Conservation (phyloP, 30 jellyfish, hydroid and myxozoan species). For the Aurelia sp. region DNA sequence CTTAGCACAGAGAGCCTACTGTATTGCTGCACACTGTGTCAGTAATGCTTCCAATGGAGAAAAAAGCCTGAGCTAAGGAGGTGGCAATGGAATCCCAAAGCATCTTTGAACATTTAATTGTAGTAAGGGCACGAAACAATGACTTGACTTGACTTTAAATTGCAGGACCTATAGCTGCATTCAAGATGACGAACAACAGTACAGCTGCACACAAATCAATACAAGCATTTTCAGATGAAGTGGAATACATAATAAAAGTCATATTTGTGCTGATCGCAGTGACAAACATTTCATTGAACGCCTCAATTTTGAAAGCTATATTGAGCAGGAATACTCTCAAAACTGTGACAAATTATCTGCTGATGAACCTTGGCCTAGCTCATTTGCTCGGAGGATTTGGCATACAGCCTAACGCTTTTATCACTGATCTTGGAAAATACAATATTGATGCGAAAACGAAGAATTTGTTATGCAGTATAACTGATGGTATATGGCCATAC, state of each 20-base stretch:
- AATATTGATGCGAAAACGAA: not conserved
- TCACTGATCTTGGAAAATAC: not conserved
- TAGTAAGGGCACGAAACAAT: no score
- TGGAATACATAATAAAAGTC: not conserved
- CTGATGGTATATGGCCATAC: constrained; percentile 23
- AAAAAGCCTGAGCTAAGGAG: no score
- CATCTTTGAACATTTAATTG: no score
- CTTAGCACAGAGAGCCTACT: no score
- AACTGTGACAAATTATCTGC: constrained; percentile 8
- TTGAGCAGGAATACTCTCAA: not conserved
- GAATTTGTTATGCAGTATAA: not conserved
- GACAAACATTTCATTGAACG: not conserved
- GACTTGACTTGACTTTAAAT: no score
- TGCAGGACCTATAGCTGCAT: not conserved
- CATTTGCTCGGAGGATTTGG: constrained; percentile 9
- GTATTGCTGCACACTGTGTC: no score
- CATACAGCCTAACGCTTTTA: constrained; percentile 2
- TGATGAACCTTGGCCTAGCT: constrained; percentile 2
- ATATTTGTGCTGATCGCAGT: constrained; percentile 3
- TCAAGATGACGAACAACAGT: not conserved
- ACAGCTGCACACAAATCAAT: not conserved
- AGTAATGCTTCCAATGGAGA: no score
- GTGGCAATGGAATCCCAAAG: no score
- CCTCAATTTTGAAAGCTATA: constrained; percentile 9
- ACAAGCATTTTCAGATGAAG: constrained; percentile 4